phyloP scores from a whole-genome alignment of 2,797 vertebrate species.

The Pelobates cultripes region DNA sequence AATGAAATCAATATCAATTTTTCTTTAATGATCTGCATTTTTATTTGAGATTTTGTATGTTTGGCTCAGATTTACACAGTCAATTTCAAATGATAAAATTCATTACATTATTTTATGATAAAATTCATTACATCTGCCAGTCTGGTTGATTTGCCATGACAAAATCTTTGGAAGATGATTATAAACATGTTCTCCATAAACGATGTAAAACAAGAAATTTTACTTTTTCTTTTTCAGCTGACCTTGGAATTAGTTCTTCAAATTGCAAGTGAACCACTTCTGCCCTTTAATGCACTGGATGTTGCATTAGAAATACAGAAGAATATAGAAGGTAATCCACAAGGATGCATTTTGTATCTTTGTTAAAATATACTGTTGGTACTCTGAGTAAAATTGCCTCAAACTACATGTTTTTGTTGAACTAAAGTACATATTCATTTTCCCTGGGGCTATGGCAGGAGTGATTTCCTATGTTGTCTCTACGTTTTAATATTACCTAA shows the following conservation, averaged over 20 bases:
- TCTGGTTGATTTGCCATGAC: too few species aligned
- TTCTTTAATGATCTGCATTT: too few species aligned
- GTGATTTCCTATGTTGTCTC: conserved; percentile 12
- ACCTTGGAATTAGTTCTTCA: conserved; percentile 87
- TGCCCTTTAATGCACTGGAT: conserved; percentile 91
- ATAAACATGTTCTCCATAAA: too few species aligned
- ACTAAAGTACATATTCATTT: conserved; percentile 12
- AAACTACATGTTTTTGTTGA: background rate
- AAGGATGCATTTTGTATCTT: conserved; percentile 26
- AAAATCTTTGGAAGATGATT: too few species aligned
- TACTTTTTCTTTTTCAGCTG: conserved; percentile 76
- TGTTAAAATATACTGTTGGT: conserved; percentile 52
- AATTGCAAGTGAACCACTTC: conserved; percentile 85
- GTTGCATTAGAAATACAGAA: conserved; percentile 90
- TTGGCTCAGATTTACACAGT: too few species aligned
- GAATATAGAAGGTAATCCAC: conserved; percentile 86
- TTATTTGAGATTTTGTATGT: too few species aligned
- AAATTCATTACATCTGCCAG: too few species aligned
- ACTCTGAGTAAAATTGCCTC: background rate
- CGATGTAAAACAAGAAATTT: background rate
- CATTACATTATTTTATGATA: too few species aligned
- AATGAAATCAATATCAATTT: too few species aligned
- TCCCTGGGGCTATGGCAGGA: background rate
- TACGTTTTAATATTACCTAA: conserved; percentile 7
- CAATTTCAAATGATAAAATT: too few species aligned